Evolutionary conservation across 2,888 invertebrate species (phyloP).

Genomic region (Thecophora atra): DNA sequence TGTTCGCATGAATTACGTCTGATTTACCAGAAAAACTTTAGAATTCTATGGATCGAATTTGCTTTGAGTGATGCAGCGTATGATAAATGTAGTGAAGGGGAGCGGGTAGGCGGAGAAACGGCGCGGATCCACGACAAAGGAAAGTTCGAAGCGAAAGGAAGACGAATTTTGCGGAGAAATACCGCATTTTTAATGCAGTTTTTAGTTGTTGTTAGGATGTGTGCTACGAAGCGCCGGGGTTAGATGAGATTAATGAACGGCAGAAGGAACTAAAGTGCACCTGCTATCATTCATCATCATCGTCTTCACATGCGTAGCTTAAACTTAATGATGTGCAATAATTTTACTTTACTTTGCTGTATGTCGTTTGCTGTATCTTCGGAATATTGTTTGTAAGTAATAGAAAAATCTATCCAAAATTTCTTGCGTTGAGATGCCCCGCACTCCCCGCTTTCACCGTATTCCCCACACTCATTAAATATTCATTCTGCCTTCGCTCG

Average conservation of each 20-base stretch:
- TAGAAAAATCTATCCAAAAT: no score
- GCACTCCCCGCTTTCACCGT: no score
- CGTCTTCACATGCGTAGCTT: no score
- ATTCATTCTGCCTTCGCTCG: no score
- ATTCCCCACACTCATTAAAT: no score
- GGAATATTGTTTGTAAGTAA: no score
- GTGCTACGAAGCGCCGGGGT: background rate
- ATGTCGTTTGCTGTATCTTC: no score
- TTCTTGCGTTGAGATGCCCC: no score
- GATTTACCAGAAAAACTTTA: constrained; percentile 25
- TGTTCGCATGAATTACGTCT: constrained; percentile 25
- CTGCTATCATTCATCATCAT: no score
- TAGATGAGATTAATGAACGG: background rate
- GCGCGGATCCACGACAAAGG: background rate
- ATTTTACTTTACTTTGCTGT: no score
- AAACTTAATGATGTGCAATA: no score
- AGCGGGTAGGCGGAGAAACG: background rate
- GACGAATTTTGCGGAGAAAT: background rate
- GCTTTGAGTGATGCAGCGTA: background rate
- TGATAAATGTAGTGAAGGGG: background rate
- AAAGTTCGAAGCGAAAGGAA: background rate
- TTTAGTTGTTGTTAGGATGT: background rate
- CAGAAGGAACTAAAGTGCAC: background rate
- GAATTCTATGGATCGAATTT: constrained; percentile 16
- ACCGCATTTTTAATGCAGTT: background rate